Evolutionary conservation across 1,140 invertebrate species (phyloP).

Genomic region (Megathymus violae): DNA sequence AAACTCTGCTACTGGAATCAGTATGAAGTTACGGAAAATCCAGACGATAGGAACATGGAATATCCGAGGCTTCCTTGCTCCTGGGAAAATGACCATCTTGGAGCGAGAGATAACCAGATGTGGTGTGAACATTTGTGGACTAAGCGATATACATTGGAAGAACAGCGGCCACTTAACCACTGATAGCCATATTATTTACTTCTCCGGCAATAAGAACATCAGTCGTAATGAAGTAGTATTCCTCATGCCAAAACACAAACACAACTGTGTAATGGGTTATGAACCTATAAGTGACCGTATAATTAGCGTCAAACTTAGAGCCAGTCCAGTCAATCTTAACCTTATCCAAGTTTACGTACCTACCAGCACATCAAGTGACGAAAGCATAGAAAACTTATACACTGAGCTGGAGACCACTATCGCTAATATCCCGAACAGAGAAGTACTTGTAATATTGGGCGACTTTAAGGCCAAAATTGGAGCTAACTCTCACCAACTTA

Average conservation of each 20-base stretch:
- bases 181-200: conserved; percentile 16
- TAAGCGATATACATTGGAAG: conserved; percentile 32
- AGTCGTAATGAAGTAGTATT: conserved; percentile 37
- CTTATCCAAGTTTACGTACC: conserved; percentile 15
- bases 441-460: conserved; percentile 32
- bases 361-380: conserved; percentile 20
- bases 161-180: conserved; percentile 21
- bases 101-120: conserved; percentile 25
- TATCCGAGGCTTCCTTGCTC: conserved; percentile 12
- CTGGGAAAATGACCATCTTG: conserved; percentile 17
- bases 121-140: conserved; percentile 25
- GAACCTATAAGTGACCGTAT: conserved; percentile 40
- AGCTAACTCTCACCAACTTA: too few relatives aligned
- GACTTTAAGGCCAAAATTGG: conserved; percentile 41
- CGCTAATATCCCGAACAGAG: conserved; percentile 32
- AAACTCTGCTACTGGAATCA: conserved; percentile 23
- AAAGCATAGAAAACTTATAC: conserved; percentile 29
- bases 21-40: conserved; percentile 2
- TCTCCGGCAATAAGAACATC: conserved; percentile 23
- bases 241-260: conserved; percentile 30
- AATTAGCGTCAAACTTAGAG: conserved; percentile 31
- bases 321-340: conserved; percentile 1
- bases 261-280: conserved; percentile 37
- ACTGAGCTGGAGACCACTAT: conserved; percentile 25
- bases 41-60: conserved; percentile 25